Conservation (phyloP, 1,140 invertebrate species). For the Drosophila prosaltans region DNA sequence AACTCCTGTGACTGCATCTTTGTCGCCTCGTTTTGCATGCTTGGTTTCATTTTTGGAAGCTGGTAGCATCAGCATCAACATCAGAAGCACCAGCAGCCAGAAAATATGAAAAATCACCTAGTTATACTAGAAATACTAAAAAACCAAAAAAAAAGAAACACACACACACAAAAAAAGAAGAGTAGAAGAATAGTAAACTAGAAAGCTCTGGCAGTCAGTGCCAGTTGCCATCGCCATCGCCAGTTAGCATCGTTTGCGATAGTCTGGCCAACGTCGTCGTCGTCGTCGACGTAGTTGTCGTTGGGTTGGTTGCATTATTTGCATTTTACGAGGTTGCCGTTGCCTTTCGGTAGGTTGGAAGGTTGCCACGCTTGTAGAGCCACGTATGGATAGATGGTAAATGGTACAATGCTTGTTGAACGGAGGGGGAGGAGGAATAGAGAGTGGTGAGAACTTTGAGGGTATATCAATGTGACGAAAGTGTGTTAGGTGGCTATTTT, state of each 20-base stretch:
- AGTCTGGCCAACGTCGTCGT: constrained; percentile 51
- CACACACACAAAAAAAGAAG: constrained; percentile 17
- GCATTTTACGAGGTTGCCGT: constrained; percentile 75
- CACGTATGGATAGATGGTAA: constrained; percentile 14
- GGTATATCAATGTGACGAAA: constrained; percentile 47
- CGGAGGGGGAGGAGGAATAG: neutral
- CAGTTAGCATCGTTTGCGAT: constrained; percentile 61
- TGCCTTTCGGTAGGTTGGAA: constrained; percentile 65
- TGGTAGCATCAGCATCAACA: constrained; percentile 34
- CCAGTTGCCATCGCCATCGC: constrained; percentile 70
- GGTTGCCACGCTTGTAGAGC: constrained; percentile 54
- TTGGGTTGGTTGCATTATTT: constrained; percentile 67
- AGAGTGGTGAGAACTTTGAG: neutral
- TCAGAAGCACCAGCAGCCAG: constrained; percentile 65
- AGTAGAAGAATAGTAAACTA: constrained; percentile 12
- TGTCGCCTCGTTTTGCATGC: constrained; percentile 75
- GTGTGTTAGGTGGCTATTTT: constrained; percentile 44
- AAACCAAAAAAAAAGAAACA: constrained; percentile 12
- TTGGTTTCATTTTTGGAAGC: constrained; percentile 75
- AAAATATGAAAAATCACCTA: constrained; percentile 79
- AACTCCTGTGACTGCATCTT: constrained; percentile 51
- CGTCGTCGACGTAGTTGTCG: constrained; percentile 8
- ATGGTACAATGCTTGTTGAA: neutral
- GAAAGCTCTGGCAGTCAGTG: constrained; percentile 70
- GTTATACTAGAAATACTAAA: constrained; percentile 56